Evolutionary conservation across 2,888 invertebrate genomes (phyloP).

Genomic region (Camptogramma bilineatum): DNA sequence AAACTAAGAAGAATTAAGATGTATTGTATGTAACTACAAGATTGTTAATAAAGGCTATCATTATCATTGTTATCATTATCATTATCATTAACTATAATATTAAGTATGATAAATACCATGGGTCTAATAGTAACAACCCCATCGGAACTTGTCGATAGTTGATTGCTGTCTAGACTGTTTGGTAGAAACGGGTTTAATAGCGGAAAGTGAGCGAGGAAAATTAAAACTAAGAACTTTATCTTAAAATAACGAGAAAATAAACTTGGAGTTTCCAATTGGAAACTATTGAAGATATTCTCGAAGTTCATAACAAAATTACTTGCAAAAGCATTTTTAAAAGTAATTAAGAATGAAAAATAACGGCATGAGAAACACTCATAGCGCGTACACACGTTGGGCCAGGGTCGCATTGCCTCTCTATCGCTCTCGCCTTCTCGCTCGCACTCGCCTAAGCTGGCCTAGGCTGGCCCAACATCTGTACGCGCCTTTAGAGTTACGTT

Average conservation of each 20-base stretch:
- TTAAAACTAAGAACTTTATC: conserved; percentile 1
- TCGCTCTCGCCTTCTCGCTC: too few relatives aligned
- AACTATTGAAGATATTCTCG: not conserved
- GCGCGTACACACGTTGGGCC: too few relatives aligned
- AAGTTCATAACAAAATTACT: not conserved
- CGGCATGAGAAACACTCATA: too few relatives aligned
- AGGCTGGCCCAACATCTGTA: too few relatives aligned
- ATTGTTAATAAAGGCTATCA: too few relatives aligned
- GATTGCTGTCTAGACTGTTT: conserved; percentile 30
- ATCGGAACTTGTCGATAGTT: conserved; percentile 18
- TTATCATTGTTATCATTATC: too few relatives aligned
- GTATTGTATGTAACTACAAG: too few relatives aligned
- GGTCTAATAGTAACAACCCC: not conserved
- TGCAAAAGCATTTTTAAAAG: not conserved
- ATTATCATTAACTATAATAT: too few relatives aligned
- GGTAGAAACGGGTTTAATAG: conserved; percentile 2
- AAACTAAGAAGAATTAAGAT: too few relatives aligned
- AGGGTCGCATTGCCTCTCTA: too few relatives aligned
- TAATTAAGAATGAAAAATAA: not conserved
- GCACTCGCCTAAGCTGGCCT: too few relatives aligned
- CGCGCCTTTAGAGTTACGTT: too few relatives aligned
- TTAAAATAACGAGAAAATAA: not conserved
- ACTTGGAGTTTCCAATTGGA: not conserved
- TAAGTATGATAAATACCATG: not conserved
- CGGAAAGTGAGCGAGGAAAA: not conserved